Evolutionary conservation across 2,888 invertebrate genomes (phyloP).

Genomic region (Hemicrepidius hirtus): DNA sequence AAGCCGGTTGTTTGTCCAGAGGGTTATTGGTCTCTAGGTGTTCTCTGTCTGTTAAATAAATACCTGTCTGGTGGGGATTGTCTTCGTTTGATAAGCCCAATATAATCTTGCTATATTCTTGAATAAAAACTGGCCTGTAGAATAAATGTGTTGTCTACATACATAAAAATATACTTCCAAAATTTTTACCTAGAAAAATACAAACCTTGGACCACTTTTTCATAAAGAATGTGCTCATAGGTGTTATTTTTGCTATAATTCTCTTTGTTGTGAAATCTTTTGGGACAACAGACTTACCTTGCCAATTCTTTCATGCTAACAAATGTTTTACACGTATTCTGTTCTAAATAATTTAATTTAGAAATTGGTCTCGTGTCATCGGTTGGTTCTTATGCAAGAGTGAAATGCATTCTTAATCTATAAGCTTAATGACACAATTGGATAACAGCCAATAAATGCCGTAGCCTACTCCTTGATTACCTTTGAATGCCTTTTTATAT

Average conservation of each 20-base stretch:
- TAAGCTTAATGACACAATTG: slow-evolving; percentile 47
- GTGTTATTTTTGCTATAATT: slow-evolving; percentile 24
- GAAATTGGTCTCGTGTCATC: background rate
- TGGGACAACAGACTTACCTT: slow-evolving; percentile 1
- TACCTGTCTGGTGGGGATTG: no score
- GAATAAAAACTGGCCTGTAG: no score
- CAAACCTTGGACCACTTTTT: slow-evolving; percentile 14
- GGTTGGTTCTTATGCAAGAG: slow-evolving; percentile 13
- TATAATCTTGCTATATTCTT: no score
- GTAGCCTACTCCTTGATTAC: background rate
- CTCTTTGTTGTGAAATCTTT: slow-evolving; percentile 18
- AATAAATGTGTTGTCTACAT: no score
- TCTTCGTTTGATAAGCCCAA: no score
- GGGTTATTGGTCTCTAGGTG: no score
- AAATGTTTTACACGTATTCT: slow-evolving; percentile 18
- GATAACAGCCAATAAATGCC: slow-evolving; percentile 43
- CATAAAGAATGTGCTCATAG: slow-evolving; percentile 1
- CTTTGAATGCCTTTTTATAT: slow-evolving; percentile 5
- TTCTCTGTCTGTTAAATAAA: no score
- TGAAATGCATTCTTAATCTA: slow-evolving; percentile 39
- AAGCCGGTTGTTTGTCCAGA: no score
- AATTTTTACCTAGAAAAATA: slow-evolving; percentile 4
- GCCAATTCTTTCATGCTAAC: slow-evolving; percentile 19
- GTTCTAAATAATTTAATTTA: slow-evolving; percentile 17
- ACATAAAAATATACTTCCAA: background rate